Evolutionary conservation across 2,888 invertebrate genomes (phyloP).

Genomic region (Parnassius orleans): DNA sequence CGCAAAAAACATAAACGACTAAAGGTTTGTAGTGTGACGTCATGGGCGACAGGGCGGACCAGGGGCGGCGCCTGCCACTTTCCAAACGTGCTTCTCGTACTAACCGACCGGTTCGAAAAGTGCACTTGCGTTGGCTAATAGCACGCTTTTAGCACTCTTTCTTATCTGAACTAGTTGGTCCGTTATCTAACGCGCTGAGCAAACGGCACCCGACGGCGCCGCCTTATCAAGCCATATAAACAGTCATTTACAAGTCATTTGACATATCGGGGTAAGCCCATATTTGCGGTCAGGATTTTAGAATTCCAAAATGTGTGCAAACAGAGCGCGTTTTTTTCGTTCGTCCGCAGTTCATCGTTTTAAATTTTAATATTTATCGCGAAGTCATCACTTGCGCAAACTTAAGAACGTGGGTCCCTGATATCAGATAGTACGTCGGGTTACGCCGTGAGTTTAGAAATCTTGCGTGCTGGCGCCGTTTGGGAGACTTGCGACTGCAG

Average conservation of each 20-base stretch:
- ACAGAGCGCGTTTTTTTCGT: constrained; percentile 34
- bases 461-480: constrained; percentile 44
- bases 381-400: constrained; percentile 38
- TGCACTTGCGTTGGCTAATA: constrained; percentile 61
- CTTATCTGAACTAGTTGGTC: constrained; percentile 51
- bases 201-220: constrained; percentile 72
- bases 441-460: constrained; percentile 38
- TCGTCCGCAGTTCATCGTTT: not conserved
- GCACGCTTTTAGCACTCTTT: constrained; percentile 72
- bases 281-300: constrained; percentile 69
- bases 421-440: constrained; percentile 19
- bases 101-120: constrained; percentile 56
- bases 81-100: constrained; percentile 44
- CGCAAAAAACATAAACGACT: constrained; percentile 67
- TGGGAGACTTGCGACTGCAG: constrained; percentile 35
- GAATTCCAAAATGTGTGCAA: constrained; percentile 38
- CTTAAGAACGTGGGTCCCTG: constrained; percentile 20
- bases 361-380: constrained; percentile 27
- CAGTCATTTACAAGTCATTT: constrained; percentile 71
- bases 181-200: constrained; percentile 59
- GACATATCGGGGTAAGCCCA: constrained; percentile 52
- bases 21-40: constrained; percentile 68
- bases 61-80: constrained; percentile 67
- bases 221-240: constrained; percentile 72
- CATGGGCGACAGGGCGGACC: constrained; percentile 75